Conservation (phyloP, 1,140 invertebrate genomes). For the Myzus persicae region DNA sequence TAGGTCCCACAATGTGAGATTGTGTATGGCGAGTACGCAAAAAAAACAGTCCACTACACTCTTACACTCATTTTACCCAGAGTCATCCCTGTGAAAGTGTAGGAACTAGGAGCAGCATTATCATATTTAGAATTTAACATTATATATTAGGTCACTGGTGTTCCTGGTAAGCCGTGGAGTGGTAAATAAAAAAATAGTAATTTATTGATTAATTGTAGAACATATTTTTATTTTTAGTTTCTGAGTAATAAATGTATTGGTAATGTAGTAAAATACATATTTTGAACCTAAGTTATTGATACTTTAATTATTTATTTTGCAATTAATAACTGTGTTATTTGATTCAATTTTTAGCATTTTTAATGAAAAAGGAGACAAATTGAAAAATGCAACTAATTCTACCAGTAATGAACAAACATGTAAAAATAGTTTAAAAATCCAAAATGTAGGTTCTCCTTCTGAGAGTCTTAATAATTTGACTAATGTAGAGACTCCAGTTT, state of each 20-base stretch:
- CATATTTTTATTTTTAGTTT: too few species aligned
- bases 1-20: too few species aligned
- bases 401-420: background rate
- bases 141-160: too few species aligned
- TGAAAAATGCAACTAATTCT: background rate
- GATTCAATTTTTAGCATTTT: background rate
- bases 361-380: background rate
- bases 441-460: background rate
- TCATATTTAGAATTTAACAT: too few species aligned
- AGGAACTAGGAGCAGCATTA: too few species aligned
- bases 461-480: background rate
- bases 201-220: too few species aligned
- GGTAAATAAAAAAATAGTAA: too few species aligned
- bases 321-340: background rate
- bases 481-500: background rate
- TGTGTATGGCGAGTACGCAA: background rate
- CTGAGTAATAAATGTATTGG: too few species aligned
- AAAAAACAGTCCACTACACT: background rate
- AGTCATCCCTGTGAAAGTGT: too few species aligned
- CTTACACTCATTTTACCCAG: too few species aligned
- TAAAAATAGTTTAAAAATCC: background rate
- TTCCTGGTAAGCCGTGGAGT: too few species aligned
- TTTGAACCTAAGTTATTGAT: background rate
- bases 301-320: background rate
- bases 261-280: background rate